Evolutionary conservation across 2,797 vertebrate species (phyloP), one percentile per base, ranked within the genome.

Genomic region (Artibeus jamaicensis): DNA sequence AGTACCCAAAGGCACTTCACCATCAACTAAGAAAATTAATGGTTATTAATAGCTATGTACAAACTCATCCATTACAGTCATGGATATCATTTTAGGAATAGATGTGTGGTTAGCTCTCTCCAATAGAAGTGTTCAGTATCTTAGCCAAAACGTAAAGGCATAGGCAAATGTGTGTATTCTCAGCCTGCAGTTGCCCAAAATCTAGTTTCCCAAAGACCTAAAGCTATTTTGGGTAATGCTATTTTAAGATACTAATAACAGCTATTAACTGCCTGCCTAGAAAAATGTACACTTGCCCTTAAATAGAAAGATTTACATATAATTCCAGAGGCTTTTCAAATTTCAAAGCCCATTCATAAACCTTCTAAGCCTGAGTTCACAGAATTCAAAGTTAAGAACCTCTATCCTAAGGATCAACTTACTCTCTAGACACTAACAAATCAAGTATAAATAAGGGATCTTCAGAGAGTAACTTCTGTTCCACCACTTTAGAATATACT

Each of bases 21-120:
- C n/a, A 88, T 86, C 67, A 85, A 55, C 76, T 89, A 84, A 91
- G 84, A 97, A 96, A 92, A 96, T 71, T 74, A 53, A 68, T 67
- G 44, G 42, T 86, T 81, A 83, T 59, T 29, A 93, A 77, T 22
- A 91, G 19, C 44, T 74, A 86, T 15, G 14, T 68, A 73, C 2
- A 94, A 86, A 85, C 24, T 90, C 0, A 78, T 16, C 5, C 3
- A 39, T 7, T 57, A 93, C 67, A 7, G 22, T 15, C 65, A 96
- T 6, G 3, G 37, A 77, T 74, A 70, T 73, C 42, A 18, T 50
- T 86, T 86, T 73, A 97, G 48, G 24, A 95, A 71, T 67, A 70
- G 83, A 16, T n/a, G 74, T 55, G 37, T 70, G 42, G 90, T 94
- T 84, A 62, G 29, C 57, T 79, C 29, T 94, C 39, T 76, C 32